Conservation (phyloP, 2,113 vertebrate genomes). For the Deroptyus accipitrinus region DNA sequence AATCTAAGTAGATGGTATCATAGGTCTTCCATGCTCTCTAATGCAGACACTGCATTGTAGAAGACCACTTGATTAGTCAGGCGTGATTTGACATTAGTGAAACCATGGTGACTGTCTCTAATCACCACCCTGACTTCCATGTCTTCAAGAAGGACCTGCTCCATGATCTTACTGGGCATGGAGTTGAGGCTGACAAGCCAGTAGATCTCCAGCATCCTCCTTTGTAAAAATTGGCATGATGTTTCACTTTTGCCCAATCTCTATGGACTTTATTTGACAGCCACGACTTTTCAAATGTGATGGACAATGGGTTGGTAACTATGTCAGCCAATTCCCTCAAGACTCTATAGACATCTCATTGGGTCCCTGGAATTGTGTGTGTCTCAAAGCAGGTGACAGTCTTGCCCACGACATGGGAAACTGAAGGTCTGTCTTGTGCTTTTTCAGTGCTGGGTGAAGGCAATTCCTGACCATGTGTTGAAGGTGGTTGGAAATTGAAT, state of each 20-base stretch:
- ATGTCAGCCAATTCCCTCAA: neutral
- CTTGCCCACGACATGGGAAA: neutral
- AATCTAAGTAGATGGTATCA: rapidly evolving
- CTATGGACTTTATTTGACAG: neutral
- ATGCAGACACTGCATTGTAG: neutral
- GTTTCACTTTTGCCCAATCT: neutral
- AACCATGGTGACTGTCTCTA: neutral
- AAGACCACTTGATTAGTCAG: neutral
- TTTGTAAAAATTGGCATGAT: neutral
- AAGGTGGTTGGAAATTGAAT: neutral
- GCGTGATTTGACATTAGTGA: neutral
- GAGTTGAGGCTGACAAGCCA: neutral
- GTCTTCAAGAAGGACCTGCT: neutral
- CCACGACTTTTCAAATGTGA: neutral
- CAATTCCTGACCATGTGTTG: neutral
- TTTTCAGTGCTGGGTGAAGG: neutral
- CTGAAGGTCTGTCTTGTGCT: rapidly evolving
- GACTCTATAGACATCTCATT: neutral
- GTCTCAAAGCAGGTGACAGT: rapidly evolving
- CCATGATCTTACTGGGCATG: neutral
- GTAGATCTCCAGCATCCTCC: neutral
- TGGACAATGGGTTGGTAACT: neutral
- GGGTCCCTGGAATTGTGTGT: neutral
- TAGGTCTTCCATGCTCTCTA: neutral
- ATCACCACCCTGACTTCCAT: neutral